phyloP scores from a whole-genome alignment of 2,113 vertebrate genomes.

The Enhydra lutris region DNA sequence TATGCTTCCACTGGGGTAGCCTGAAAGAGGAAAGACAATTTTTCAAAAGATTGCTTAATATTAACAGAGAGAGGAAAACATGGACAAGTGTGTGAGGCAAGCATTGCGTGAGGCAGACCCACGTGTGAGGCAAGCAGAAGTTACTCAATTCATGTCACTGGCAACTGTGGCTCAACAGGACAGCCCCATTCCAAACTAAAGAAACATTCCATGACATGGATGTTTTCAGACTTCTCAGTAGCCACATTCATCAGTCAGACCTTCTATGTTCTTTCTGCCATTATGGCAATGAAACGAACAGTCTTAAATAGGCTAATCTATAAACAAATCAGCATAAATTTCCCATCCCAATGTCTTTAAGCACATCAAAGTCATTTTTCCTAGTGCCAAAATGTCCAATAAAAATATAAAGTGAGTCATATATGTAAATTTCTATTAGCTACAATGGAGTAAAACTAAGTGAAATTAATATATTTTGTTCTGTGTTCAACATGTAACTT shows the following conservation, averaged over 20 bases:
- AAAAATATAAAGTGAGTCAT: neutral
- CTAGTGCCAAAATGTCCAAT: neutral
- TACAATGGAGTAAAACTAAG: neutral
- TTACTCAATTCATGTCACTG: neutral
- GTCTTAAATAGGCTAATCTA: neutral
- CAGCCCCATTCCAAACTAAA: neutral
- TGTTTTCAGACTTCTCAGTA: neutral
- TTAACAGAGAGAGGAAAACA: neutral
- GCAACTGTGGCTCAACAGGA: neutral
- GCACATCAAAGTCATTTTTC: neutral
- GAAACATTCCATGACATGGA: neutral
- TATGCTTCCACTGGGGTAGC: neutral
- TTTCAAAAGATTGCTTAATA: neutral
- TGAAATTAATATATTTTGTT: neutral
- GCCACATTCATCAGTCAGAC: neutral
- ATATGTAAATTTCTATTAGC: neutral
- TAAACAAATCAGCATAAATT: neutral
- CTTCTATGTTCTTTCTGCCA: neutral
- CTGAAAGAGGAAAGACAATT: neutral
- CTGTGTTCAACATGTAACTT: neutral
- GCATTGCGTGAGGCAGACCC: neutral
- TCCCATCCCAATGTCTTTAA: neutral
- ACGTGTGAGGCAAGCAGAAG: neutral
- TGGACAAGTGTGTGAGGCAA: neutral
- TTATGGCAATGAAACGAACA: neutral